phyloP scores from a whole-genome alignment of 2,888 invertebrate species.

The Hirtodrosophila duncani region DNA sequence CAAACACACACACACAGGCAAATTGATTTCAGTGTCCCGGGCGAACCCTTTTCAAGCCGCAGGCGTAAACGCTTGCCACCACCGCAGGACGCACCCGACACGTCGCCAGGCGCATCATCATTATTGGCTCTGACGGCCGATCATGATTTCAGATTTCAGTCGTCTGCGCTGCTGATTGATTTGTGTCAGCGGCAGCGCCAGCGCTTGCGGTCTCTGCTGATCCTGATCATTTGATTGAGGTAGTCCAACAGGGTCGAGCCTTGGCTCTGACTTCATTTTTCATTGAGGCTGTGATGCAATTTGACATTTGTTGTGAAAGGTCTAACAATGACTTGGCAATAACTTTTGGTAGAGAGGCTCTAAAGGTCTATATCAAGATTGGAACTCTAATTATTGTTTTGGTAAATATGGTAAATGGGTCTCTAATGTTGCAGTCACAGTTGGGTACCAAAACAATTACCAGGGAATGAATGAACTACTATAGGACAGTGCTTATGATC shows the following conservation, averaged over 20 bases:
- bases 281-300: constrained; percentile 57
- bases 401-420: constrained; percentile 38
- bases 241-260: too few species aligned
- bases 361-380: constrained; percentile 41
- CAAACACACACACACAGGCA: constrained; percentile 3
- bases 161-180: constrained; percentile 48
- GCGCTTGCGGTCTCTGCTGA: constrained; percentile 21
- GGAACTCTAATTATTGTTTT: constrained; percentile 55
- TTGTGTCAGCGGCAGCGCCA: constrained; percentile 60
- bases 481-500: too few species aligned
- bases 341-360: constrained; percentile 9
- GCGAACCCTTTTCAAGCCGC: constrained; percentile 38
- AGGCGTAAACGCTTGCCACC: constrained; percentile 39
- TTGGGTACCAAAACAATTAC: constrained; percentile 36
- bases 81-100: constrained; percentile 64
- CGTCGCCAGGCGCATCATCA: constrained; percentile 62
- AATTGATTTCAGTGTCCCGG: too few species aligned
- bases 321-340: constrained; percentile 62
- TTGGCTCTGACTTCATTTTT: constrained; percentile 43
- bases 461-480: too few species aligned
- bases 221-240: constrained; percentile 47
- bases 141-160: constrained; percentile 38
- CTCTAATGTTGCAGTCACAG: constrained; percentile 38
- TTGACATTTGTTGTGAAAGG: constrained; percentile 33
- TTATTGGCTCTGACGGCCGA: constrained; percentile 58